phyloP scores from a whole-genome alignment of 2,888 invertebrate species.

The Xestia sexstrigata region DNA sequence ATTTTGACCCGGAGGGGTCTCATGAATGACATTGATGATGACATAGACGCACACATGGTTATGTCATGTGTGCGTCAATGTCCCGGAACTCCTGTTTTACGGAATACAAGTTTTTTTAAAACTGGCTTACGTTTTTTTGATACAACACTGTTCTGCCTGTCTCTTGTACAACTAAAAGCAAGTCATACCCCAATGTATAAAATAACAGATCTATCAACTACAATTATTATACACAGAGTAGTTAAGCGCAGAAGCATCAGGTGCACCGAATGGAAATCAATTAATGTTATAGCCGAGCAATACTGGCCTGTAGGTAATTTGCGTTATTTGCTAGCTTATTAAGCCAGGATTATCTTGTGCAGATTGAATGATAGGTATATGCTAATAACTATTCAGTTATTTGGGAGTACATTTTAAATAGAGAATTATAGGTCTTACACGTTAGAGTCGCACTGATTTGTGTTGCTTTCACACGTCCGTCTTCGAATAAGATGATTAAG shows the following conservation, averaged over 20 bases:
- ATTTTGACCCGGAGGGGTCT: no score
- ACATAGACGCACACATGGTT: no score
- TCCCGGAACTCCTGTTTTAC: no score
- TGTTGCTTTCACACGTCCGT: background rate
- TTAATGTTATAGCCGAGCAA: conserved; percentile 81
- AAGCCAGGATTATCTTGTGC: conserved; percentile 69
- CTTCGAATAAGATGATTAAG: background rate
- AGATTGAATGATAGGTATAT: conserved; percentile 52
- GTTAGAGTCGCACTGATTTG: background rate
- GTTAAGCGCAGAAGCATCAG: conserved; percentile 73
- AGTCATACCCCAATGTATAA: conserved; percentile 6
- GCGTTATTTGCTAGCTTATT: conserved; percentile 77
- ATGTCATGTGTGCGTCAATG: no score
- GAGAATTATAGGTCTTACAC: no score
- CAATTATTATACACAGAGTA: conserved; percentile 42
- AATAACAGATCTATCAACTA: conserved; percentile 52
- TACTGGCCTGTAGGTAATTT: conserved; percentile 69
- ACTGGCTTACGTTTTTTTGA: background rate
- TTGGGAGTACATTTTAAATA: background rate
- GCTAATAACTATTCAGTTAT: background rate
- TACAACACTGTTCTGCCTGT: background rate
- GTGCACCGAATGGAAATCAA: conserved; percentile 85
- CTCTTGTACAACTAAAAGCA: background rate
- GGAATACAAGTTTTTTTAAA: background rate
- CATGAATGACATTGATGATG: no score